Evolutionary conservation across 1,140 invertebrate genomes (phyloP), one percentile per base, ranked within the genome.

Genomic region (Ceratitis capitata): DNA sequence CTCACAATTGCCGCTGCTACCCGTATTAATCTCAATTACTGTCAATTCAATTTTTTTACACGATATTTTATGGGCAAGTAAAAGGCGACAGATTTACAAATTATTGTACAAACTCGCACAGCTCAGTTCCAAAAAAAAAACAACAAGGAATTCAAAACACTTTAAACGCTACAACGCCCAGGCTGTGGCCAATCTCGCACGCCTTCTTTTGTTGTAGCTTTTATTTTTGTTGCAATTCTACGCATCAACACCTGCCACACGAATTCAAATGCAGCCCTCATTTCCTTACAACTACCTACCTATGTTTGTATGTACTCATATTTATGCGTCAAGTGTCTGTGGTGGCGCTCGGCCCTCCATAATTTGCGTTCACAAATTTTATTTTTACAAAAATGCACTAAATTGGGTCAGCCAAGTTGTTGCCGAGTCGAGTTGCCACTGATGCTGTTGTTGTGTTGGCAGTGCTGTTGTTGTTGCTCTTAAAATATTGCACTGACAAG

Each of bases 401-500:
- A 78, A 78, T 78, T 78, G 39, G 69, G 69, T 78, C 69, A 78
- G 69, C 7, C 69, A 19, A 45, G 69, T 45, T 45, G 42, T 26
- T 45, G n/a, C n/a, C n/a, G n/a, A n/a, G n/a, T n/a, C n/a, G 23
- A 23, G 26, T 61, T 61, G 56, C 26, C 10, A 12, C 56, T 26
- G n/a, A 61, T 29, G 56, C 56, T n/a, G 56, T n/a, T 35, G 39
- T 23, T 29, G 29, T 39, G 32, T 16, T 16, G 19, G 14, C n/a
- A 19, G 7, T 45, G 19, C 69, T 16, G 69, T 23, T 26, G 19
- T 35, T 78, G 39, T 39, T 78, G 39, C 39, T 78, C 69, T 78
- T 23, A 78, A 78, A 45, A 78, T 78, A 19, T 78, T 78, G 69
- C 69, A 78, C 23, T 78, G n/a, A 78, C 69, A 78, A 78, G 69